Conservation (phyloP, 2,113 vertebrate species). For the Halichoerus grypus region DNA sequence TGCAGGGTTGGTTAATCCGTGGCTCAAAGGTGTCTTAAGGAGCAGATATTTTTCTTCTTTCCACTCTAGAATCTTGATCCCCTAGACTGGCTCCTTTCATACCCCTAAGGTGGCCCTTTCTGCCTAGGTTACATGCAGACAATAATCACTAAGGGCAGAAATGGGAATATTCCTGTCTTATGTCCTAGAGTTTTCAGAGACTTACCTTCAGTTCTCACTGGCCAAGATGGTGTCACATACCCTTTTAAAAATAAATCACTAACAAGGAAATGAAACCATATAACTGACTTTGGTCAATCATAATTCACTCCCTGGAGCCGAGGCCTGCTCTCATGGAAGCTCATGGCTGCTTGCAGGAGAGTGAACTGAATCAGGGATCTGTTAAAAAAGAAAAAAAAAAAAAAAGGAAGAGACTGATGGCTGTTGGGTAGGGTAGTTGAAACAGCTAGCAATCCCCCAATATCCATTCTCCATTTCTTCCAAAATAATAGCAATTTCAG, state of each 20-base stretch:
- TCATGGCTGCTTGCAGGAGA: neutral
- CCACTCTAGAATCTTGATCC: neutral
- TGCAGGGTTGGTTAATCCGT: neutral
- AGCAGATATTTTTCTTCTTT: neutral
- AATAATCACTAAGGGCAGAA: neutral
- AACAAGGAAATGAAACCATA: neutral
- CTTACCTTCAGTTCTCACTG: neutral
- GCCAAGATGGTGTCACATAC: neutral
- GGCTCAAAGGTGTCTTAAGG: neutral
- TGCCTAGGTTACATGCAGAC: neutral
- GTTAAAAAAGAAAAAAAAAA: neutral
- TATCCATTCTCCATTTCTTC: neutral
- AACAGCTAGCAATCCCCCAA: neutral
- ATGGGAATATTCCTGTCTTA: neutral
- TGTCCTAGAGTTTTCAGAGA: neutral
- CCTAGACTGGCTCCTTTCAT: neutral
- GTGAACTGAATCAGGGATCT: neutral
- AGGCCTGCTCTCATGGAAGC: neutral
- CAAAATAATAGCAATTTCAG: neutral
- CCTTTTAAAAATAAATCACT: neutral
- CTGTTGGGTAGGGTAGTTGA: neutral
- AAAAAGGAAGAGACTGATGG: neutral
- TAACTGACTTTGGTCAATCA: neutral
- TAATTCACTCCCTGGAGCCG: neutral
- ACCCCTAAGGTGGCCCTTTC: neutral